Conservation (phyloP, 1,140 invertebrate genomes). For the Hylyphantes graminicola region DNA sequence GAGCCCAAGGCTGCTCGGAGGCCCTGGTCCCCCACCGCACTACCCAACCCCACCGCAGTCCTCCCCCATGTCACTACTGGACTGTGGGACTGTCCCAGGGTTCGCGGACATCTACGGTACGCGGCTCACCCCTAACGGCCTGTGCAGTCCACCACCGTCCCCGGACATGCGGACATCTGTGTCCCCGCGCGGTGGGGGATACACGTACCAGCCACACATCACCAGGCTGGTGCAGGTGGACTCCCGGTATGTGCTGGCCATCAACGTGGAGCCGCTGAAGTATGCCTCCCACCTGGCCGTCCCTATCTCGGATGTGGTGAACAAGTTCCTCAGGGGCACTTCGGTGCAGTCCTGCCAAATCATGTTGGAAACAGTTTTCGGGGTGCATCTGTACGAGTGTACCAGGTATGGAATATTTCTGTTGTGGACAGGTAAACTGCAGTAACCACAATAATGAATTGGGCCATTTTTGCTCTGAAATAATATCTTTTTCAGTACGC, state of each 20-base stretch:
- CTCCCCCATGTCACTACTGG: conserved; percentile 50
- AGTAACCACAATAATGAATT: no score
- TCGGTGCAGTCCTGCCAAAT: conserved; percentile 79
- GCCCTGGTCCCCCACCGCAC: conserved; percentile 56
- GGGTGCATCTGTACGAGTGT: conserved; percentile 81
- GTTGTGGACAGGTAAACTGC: no score
- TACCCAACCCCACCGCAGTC: conserved; percentile 59
- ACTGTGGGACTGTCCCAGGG: conserved; percentile 26
- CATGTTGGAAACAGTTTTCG: conserved; percentile 79
- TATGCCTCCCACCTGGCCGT: conserved; percentile 81
- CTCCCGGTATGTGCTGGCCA: conserved; percentile 81
- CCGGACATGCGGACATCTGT: conserved; percentile 45
- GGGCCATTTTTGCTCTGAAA: no score
- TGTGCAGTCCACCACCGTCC: conserved; percentile 56
- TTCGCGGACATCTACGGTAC: conserved; percentile 38
- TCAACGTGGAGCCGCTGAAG: conserved; percentile 85
- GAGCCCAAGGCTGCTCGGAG: conserved; percentile 47
- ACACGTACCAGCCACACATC: conserved; percentile 71
- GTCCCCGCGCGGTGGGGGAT: conserved; percentile 27
- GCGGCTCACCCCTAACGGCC: conserved; percentile 30
- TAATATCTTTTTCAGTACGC: no score
- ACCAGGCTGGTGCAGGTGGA: conserved; percentile 83
- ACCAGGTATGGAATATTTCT: conserved; percentile 76
- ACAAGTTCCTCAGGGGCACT: conserved; percentile 81
- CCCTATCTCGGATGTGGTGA: conserved; percentile 82